These are phyloP conservation scores for Microtus pennsylvanicus DNA, from an alignment of 2,113 vertebrate species.

Conservation along the genomic window DNA sequence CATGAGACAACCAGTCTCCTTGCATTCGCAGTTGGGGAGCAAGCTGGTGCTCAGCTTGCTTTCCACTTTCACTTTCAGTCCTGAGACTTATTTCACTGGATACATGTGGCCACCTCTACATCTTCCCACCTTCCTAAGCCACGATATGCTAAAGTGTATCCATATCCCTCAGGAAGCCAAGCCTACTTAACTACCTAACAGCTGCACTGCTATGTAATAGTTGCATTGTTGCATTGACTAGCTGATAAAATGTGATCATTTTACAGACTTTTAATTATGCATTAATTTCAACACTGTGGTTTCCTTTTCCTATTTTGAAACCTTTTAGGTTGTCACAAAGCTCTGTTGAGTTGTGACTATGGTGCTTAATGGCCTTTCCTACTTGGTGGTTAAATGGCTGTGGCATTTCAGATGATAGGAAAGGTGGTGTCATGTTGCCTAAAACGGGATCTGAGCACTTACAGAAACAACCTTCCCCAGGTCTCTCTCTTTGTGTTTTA, in stretches of 20 bases:
- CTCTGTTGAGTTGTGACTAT: neutral
- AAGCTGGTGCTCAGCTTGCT: neutral
- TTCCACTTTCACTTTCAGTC: neutral
- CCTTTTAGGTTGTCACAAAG: neutral
- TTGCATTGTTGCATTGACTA: neutral
- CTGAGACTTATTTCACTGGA: neutral
- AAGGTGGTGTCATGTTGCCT: neutral
- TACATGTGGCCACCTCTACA: neutral
- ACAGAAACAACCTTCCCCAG: neutral
- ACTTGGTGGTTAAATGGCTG: neutral
- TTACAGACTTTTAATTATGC: conserved; percentile 22
- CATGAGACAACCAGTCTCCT: neutral
- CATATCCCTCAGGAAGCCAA: neutral
- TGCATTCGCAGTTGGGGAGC: neutral
- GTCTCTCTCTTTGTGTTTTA: neutral
- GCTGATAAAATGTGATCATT: neutral
- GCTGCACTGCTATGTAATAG: neutral
- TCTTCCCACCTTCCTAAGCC: neutral
- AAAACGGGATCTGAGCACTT: neutral
- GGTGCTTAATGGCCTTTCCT: neutral
- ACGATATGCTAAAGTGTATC: neutral
- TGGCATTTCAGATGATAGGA: neutral
- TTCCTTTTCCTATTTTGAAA: neutral
- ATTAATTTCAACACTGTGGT: conserved; percentile 41
- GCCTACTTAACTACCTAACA: neutral